phyloP scores from a whole-genome alignment of 1,140 invertebrate species.

The Drosophila fuyamai region DNA sequence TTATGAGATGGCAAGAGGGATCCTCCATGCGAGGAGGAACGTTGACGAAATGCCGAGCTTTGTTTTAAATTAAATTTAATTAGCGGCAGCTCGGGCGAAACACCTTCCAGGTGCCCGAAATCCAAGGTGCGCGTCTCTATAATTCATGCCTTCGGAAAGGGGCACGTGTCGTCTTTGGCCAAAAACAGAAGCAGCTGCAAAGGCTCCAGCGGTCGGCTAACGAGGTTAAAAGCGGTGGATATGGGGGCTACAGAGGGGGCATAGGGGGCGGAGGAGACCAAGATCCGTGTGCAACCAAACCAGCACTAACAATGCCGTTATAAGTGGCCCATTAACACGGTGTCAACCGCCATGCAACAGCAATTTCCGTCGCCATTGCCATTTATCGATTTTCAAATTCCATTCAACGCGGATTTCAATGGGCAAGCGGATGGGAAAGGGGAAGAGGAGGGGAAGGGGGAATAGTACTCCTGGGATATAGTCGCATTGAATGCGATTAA shows the following conservation, averaged over 20 bases:
- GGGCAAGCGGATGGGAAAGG: background rate
- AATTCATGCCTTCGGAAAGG: conserved; percentile 39
- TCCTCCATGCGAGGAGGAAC: background rate
- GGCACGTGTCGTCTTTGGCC: conserved; percentile 45
- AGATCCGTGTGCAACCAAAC: conserved; percentile 33
- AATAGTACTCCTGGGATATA: conserved; percentile 20
- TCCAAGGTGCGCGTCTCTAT: conserved; percentile 10
- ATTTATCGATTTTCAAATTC: conserved; percentile 61
- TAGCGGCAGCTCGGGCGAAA: conserved; percentile 64
- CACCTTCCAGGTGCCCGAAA: conserved; percentile 30
- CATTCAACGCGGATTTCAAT: conserved; percentile 32
- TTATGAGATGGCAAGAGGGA: conserved; percentile 43
- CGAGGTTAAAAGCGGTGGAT: conserved; percentile 10
- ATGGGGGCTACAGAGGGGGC: background rate
- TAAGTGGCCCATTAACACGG: conserved; percentile 63
- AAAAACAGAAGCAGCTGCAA: conserved; percentile 27
- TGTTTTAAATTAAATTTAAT: conserved; percentile 83
- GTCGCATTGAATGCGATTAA: conserved; percentile 38
- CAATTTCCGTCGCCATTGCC: conserved; percentile 54
- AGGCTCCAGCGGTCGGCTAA: conserved; percentile 1
- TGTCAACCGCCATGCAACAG: conserved; percentile 65
- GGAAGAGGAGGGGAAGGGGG: too few relatives aligned
- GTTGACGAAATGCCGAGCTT: conserved; percentile 70
- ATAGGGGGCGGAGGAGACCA: too few relatives aligned
- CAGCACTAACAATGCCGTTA: conserved; percentile 40